phyloP scores from a whole-genome alignment of 92 coral and sea anemone species.

The Bergia puertoricense region DNA sequence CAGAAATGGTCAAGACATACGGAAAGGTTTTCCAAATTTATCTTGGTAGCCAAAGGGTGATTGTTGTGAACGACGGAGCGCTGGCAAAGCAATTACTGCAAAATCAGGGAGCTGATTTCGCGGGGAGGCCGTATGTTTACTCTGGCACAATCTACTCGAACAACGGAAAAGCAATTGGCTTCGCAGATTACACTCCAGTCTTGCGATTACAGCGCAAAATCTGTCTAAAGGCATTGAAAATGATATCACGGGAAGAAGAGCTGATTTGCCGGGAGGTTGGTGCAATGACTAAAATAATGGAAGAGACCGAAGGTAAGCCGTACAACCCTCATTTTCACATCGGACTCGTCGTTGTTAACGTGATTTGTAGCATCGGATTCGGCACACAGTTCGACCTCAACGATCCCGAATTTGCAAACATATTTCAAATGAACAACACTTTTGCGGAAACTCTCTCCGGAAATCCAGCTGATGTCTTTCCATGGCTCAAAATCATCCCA shows the following conservation, averaged over 20 bases:
- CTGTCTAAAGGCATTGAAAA: constrained; percentile 67
- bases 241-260: constrained; percentile 59
- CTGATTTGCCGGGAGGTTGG: constrained; percentile 66
- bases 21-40: constrained; percentile 79
- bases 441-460: constrained; percentile 43
- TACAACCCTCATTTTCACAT: constrained; percentile 44
- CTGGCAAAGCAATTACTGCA: constrained; percentile 72
- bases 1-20: constrained; percentile 60
- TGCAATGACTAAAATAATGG: constrained; percentile 53
- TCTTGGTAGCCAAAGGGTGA: constrained; percentile 61
- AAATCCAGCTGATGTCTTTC: constrained; percentile 50
- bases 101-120: constrained; percentile 66
- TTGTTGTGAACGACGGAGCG: constrained; percentile 70
- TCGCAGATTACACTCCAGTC: constrained; percentile 62
- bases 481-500: constrained; percentile 57
- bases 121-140: constrained; percentile 76
- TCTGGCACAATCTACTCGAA: constrained; percentile 64
- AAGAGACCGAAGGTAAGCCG: constrained; percentile 41
- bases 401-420: constrained; percentile 52
- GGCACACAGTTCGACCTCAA: constrained; percentile 48
- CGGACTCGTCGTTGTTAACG: constrained; percentile 39
- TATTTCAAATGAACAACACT: constrained; percentile 41
- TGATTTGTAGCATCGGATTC: constrained; percentile 48
- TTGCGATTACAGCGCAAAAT: constrained; percentile 75
- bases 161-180: constrained; percentile 67